These are phyloP conservation scores for Limnephilus auricula DNA, from an alignment of 2,888 invertebrate species.

Conservation along the genomic window DNA sequence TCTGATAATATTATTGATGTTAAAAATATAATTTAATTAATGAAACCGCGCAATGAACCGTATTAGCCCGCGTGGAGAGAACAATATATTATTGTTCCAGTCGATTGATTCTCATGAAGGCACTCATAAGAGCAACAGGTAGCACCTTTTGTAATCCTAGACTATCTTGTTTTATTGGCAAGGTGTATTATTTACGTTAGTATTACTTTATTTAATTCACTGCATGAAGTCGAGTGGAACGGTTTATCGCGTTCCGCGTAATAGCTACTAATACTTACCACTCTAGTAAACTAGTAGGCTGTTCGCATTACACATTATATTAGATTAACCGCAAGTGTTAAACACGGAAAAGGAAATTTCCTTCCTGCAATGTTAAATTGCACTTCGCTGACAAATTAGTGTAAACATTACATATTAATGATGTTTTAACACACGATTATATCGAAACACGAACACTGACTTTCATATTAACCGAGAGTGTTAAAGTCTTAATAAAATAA, in stretches of 20 bases:
- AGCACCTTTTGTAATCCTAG: not conserved
- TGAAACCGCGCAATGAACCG: not conserved
- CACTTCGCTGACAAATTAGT: not conserved
- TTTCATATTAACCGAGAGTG: not conserved
- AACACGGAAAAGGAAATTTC: constrained; percentile 8
- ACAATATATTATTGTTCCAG: not conserved
- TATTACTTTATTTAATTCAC: constrained; percentile 13
- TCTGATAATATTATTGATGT: not conserved
- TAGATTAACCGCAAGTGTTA: not conserved
- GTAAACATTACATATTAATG: not conserved
- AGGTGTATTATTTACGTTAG: constrained; percentile 13
- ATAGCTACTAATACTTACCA: not conserved
- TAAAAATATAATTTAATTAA: not conserved
- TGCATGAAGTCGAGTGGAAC: constrained; percentile 35
- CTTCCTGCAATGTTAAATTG: not conserved
- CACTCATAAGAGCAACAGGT: not conserved
- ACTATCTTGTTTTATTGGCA: constrained; percentile 4
- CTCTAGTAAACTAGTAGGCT: not conserved
- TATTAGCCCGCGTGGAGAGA: not conserved
- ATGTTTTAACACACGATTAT: not conserved
- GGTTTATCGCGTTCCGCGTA: constrained; percentile 37
- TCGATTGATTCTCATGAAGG: not conserved
- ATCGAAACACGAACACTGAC: not conserved
- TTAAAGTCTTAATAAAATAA: not conserved
- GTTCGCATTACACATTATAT: not conserved